Percentiles rank a stretch among this genome's conserved stretches.
phyloP scores from a whole-genome alignment of 35 echinoderm and acorn worm species.

The Anneissia japonica region DNA sequence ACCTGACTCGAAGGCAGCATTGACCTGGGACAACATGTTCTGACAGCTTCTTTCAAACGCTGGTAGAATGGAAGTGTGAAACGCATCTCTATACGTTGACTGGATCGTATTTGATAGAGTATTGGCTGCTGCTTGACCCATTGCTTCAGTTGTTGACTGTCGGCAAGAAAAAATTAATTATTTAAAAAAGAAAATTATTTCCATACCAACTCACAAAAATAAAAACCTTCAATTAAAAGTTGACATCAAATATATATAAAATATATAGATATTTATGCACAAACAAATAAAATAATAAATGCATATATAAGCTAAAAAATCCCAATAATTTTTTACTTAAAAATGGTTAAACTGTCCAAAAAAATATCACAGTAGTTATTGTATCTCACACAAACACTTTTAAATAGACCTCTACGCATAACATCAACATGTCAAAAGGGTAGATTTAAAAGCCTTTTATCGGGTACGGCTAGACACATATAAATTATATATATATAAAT shows the following conservation, averaged over 20 bases:
- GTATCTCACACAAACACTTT: no score
- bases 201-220: neutral
- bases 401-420: no score
- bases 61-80: constrained; percentile 77
- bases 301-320: neutral
- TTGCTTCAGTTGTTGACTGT: constrained; percentile 61
- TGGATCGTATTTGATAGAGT: constrained; percentile 46
- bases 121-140: constrained; percentile 71
- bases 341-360: no score
- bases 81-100: constrained; percentile 70
- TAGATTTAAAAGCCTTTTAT: no score
- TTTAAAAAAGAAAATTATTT: neutral
- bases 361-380: no score
- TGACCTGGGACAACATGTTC: constrained; percentile 86
- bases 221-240: neutral
- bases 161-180: neutral
- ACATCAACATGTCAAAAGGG: no score
- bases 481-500: no score
- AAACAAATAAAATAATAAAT: neutral
- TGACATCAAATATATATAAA: neutral
- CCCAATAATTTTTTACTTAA: neutral
- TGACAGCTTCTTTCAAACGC: constrained; percentile 89
- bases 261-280: neutral
- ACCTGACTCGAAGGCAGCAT: constrained; percentile 65
- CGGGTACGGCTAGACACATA: no score